Evolutionary conservation across 2,888 invertebrate genomes (phyloP).

Genomic region (Eulithis testata): DNA sequence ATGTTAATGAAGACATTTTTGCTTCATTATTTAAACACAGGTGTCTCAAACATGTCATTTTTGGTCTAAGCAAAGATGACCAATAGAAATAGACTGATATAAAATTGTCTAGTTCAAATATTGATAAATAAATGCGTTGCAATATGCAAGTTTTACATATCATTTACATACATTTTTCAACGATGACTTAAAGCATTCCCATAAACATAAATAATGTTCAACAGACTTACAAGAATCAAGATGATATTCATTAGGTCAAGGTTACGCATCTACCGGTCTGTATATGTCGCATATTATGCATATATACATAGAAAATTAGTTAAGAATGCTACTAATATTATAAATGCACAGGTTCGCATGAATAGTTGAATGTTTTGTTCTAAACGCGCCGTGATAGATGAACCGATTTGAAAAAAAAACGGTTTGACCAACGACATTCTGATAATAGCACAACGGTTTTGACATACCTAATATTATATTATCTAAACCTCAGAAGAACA

Average conservation of each 20-base stretch:
- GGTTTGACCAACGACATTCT: too few species aligned
- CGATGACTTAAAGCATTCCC: conserved; percentile 7
- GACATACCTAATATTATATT: too few species aligned
- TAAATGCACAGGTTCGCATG: not conserved
- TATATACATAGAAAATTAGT: conserved; percentile 30
- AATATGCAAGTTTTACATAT: conserved; percentile 8
- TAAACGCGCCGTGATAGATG: too few species aligned
- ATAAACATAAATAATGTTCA: conserved; percentile 10
- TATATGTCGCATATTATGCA: conserved; percentile 21
- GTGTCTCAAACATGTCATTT: too few species aligned
- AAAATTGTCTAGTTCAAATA: not conserved
- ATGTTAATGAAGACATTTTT: too few species aligned
- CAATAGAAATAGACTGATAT: too few species aligned
- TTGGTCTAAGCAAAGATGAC: too few species aligned
- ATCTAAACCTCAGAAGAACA: too few species aligned
- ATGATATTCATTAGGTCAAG: conserved; percentile 36
- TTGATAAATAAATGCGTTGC: not conserved
- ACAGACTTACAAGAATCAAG: conserved; percentile 6
- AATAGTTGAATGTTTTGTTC: too few species aligned
- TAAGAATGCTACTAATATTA: conserved; percentile 1
- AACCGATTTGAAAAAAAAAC: too few species aligned
- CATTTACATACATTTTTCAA: conserved; percentile 21
- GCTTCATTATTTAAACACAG: too few species aligned
- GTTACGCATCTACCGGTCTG: conserved; percentile 25
- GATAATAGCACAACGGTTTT: too few species aligned